A percentile compares a stretch with the other conserved stretches of the same genome.
phyloP scores from a whole-genome alignment of 2,888 invertebrate genomes.

The Rhagium mordax region DNA sequence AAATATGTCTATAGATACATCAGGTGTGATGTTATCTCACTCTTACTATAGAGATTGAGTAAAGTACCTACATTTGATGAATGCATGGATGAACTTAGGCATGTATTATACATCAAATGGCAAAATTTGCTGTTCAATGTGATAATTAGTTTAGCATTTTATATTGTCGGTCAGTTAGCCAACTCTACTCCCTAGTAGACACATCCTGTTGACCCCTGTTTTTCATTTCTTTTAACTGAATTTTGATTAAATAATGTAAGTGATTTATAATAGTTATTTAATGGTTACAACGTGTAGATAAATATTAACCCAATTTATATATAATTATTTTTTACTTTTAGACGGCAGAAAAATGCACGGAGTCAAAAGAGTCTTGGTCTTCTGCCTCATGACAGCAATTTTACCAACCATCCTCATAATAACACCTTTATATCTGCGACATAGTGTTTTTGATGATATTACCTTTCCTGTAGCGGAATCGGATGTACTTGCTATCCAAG shows the following conservation, averaged over 20 bases:
- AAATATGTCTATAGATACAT: too few species aligned
- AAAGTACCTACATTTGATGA: too few species aligned
- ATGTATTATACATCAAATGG: too few species aligned
- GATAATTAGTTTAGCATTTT: too few species aligned
- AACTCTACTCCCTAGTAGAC: not conserved
- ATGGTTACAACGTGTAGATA: not conserved
- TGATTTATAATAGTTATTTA: not conserved
- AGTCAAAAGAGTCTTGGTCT: conserved; percentile 82
- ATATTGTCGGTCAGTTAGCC: not conserved
- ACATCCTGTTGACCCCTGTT: not conserved
- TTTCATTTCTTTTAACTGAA: not conserved
- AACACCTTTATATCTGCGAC: conserved; percentile 84
- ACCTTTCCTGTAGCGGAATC: conserved; percentile 86
- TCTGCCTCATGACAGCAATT: conserved; percentile 84
- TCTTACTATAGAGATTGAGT: too few species aligned
- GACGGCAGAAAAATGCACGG: conserved; percentile 85
- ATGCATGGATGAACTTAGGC: too few species aligned
- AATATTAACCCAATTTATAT: not conserved
- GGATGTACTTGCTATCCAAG: conserved; percentile 86
- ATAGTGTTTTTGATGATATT: conserved; percentile 84
- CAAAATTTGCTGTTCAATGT: too few species aligned
- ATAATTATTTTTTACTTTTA: conserved; percentile 70
- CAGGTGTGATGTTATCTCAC: too few species aligned
- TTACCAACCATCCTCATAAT: conserved; percentile 84
- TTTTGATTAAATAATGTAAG: not conserved